Evolutionary conservation across 1,140 invertebrate species (phyloP), one percentile per base, ranked within the genome.

Genomic region (Globodera ellingtonae): DNA sequence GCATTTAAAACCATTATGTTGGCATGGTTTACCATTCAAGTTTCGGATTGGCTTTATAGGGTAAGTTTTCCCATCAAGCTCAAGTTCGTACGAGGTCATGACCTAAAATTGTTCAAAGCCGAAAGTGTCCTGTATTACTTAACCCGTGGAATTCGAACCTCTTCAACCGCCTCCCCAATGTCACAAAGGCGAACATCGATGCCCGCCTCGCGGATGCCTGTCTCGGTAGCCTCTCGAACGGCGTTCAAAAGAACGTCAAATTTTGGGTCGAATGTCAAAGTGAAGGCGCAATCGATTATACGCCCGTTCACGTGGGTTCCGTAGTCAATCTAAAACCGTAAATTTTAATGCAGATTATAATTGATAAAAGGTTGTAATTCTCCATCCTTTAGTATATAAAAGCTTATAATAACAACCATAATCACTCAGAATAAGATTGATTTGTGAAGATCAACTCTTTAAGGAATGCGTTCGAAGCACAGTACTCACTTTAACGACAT

Each of bases 61-160:
- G 91, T 97, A 98, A 47, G 93, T 94, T 91, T 98, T 97, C 48
- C 98, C 97, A 91, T 98, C 95, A 35, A 99, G 89, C 90, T 98
- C 97, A 4, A 99, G 93, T 92, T 99, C 98, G 91, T 99, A 98
- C 0, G 95, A 98, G 87, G 99, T 98, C 98, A 99, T 99, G 0
- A 97, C 95, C 78, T 79, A 72, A 56, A 35, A 72, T 48, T 48
- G 50, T 10, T 35, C 35, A 35, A 35, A 35, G 35, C 35, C 35
- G 35, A 3, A 35, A 35, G 35, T 35, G 35, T 35, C 35, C 35
- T 0, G 35, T 35, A 0, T 35, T 35, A 35, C 35, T 3, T 21
- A 67, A 35, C n/a, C 4, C n/a, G 7, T 18, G 7, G 3, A 44
- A 13, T 72, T 47, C 47, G 50, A 44, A 79, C 80, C 91, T 99